Evolutionary conservation across 1,140 invertebrate genomes (phyloP), one percentile per base, ranked within the genome.

Genomic region (Achatina immaculata): DNA sequence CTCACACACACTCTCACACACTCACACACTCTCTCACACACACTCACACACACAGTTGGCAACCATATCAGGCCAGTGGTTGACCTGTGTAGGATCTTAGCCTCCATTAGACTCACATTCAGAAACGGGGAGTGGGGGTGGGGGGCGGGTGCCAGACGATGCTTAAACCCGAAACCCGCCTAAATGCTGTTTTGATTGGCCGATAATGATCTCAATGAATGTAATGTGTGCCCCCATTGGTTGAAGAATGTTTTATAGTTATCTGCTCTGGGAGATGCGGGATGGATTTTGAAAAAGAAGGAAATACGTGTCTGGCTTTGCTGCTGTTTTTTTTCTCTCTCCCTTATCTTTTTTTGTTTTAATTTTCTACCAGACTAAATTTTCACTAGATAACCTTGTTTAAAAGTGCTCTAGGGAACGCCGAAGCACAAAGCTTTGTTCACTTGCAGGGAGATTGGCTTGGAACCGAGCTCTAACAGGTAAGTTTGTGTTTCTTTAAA

Each of bases 161-260:
- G 6, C 21, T 4, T 62, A 16, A 62, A 62, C 58, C 58, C n/a
- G n/a, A 16, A 62, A 62, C 16, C n/a, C 28, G 58, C n/a, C 58
- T 62, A 62, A 62, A 62, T 62, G 58, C n/a, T 62, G 58, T 31
- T 62, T 31, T 62, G 58, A 62, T 62, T 62, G 58, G 58, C 58
- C 58, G 58, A 62, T 62, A 62, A 62, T 62, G 58, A 62, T 62
- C 16, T 62, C 58, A 62, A 62, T 62, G 28, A 31, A 62, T 62
- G 58, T 62, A 62, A 62, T 62, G 58, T 62, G 58, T 62, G n/a
- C 28, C 58, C 58, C 58, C 58, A 62, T 62, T 62, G 58, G 58
- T 28, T 62, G 58, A 62, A 62, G n/a, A 62, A 62, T 34, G n/a
- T 4, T 31, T 62, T 62, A 62, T 62, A 62, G 58, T 62, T 62